A percentile compares a stretch with the other conserved stretches of the same genome.
Conservation (phyloP, 2,888 invertebrate genomes). For the Torymus texanus region DNA sequence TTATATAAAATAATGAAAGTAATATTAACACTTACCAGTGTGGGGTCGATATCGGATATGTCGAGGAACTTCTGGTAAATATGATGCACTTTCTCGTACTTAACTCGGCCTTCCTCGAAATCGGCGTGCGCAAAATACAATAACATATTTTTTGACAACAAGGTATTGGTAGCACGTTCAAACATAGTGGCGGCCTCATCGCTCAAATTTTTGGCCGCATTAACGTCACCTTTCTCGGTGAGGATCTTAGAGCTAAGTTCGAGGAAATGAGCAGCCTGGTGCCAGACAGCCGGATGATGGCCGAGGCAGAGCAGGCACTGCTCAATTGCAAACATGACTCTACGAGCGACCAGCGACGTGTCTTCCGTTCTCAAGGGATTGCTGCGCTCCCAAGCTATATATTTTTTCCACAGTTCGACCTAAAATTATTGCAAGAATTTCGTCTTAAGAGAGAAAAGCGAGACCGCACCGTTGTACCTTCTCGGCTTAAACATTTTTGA, state of each 20-base stretch:
- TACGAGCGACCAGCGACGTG: constrained; percentile 91
- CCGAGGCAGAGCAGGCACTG: constrained; percentile 97
- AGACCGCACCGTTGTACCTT: too few species aligned
- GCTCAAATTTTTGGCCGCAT: constrained; percentile 92
- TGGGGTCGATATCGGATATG: constrained; percentile 94
- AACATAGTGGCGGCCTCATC: constrained; percentile 97
- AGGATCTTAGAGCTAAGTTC: constrained; percentile 95
- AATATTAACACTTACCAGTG: constrained; percentile 81
- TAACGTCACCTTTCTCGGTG: constrained; percentile 96
- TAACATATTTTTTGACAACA: constrained; percentile 93
- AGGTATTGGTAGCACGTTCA: constrained; percentile 93
- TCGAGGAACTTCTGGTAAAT: constrained; percentile 95
- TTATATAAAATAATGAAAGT: background rate
- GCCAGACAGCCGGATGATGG: constrained; percentile 99
- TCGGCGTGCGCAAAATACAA: constrained; percentile 99
- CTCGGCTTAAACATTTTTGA: too few species aligned
- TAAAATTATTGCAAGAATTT: constrained; percentile 69
- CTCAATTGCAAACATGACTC: constrained; percentile 99
- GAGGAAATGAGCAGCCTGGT: constrained; percentile 97
- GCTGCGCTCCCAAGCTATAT: constrained; percentile 96
- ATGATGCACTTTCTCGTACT: constrained; percentile 96
- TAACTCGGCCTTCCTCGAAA: constrained; percentile 97
- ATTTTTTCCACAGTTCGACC: constrained; percentile 99
- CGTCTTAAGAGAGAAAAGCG: constrained; percentile 20
- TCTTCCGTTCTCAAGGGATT: constrained; percentile 98